These are phyloP conservation scores for Stictonetta naevosa DNA, from an alignment of 2,113 vertebrate species.

Conservation along the genomic window DNA sequence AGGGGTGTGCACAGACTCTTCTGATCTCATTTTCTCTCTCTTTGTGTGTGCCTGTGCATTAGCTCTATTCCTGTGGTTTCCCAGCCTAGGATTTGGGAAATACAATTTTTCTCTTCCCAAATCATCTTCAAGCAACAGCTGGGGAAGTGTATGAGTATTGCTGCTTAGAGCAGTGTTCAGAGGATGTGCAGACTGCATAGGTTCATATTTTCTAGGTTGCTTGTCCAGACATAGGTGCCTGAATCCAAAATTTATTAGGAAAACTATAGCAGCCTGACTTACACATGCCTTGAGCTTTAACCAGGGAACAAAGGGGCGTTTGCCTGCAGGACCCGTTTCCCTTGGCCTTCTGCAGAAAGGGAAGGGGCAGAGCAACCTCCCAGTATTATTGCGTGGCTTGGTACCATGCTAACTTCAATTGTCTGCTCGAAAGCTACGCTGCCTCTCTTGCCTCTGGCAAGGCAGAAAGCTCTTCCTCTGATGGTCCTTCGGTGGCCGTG, in stretches of 20 bases:
- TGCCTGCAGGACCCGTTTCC: background rate
- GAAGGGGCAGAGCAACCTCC: background rate
- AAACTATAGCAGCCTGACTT: background rate
- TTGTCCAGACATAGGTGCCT: background rate
- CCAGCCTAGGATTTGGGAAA: background rate
- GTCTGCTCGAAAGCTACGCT: background rate
- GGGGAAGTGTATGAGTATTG: background rate
- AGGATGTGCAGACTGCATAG: rapidly evolving
- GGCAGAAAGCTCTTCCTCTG: background rate
- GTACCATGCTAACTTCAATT: rapidly evolving
- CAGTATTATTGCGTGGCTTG: background rate
- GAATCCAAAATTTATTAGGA: background rate
- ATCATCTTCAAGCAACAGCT: background rate
- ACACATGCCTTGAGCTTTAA: rapidly evolving
- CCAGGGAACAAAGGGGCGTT: background rate
- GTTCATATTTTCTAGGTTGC: background rate
- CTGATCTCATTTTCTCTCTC: background rate
- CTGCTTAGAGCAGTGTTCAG: rapidly evolving
- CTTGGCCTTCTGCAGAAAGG: background rate
- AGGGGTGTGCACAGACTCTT: background rate
- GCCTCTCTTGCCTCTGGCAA: background rate
- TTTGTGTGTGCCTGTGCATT: rapidly evolving
- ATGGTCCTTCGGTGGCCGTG: background rate
- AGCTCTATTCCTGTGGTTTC: background rate
- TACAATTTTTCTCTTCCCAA: background rate